Base-by-base conservation (phyloP, 2,888 invertebrate species). In the Charanyca ferruginea region DNA sequence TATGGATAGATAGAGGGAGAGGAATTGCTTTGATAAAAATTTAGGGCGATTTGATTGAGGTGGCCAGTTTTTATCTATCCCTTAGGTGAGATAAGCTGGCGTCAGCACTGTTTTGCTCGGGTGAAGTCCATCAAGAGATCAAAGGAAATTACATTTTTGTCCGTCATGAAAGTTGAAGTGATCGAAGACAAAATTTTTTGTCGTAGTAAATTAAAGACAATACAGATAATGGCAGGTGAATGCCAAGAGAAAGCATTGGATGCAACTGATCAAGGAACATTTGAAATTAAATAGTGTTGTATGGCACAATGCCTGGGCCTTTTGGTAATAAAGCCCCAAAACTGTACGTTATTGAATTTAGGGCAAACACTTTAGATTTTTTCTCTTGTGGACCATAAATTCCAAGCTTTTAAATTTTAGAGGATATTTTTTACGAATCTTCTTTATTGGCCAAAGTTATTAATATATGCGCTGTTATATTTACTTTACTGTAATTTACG, bases 1-100 rank as follows among this genome's bases (percentile, higher is more conserved):
- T 71, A 79, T 80, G 52, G 66, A 45, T 32, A 53, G 74, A 75
- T 64, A 60, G 44, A 49, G 38, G 47, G 45, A 77, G 62, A 76
- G 48, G 22, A 64, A 66, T 65, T 54, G 48, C 52, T 66, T 73
- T 62, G 61, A 66, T 76, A 72, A 66, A 32, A 61, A 42, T 72
- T 63, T 23, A 58, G 67, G 70, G 66, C 45, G 25, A 63, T 81
- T 72, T 70, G 25, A 61, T 68, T 61, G 58, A 64, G 69, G 55
- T 64, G 20, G 32, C 32, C 32, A 16, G 32, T 55, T 54, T 48
- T 66, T 41, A 76, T 72, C n/a, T 58, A 61, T n/a, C 63, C 54
- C 22, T 7, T 66, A 35, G 23, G 13, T 23, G 25, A 59, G 18
- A 25, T 48, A 35, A 16, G 18, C 0, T 45, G 57, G 20, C 11